phyloP scores from a whole-genome alignment of 2,888 invertebrate genomes.

The Pseudococcus longispinus region DNA sequence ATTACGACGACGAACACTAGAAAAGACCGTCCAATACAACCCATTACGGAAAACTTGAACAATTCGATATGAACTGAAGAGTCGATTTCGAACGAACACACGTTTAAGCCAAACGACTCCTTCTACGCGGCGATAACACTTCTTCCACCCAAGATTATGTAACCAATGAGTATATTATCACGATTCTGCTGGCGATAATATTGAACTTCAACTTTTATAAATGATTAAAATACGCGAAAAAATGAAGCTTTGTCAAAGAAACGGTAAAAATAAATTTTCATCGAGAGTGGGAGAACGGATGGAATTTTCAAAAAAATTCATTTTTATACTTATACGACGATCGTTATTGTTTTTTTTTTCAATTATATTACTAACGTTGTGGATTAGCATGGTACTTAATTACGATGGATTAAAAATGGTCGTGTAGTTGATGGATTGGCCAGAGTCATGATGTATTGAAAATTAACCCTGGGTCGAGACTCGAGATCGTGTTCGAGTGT shows the following conservation, averaged over 20 bases:
- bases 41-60: slow-evolving; percentile 46
- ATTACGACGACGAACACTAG: neutral
- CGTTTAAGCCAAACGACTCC: slow-evolving; percentile 22
- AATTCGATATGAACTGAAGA: slow-evolving; percentile 20
- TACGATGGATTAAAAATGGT: neutral
- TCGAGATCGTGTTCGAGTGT: no score
- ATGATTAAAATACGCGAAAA: neutral
- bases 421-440: neutral
- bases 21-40: neutral
- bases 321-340: neutral
- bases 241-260: neutral
- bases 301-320: neutral
- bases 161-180: neutral
- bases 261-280: neutral
- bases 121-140: slow-evolving; percentile 40
- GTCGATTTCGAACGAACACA: neutral
- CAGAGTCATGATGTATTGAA: neutral
- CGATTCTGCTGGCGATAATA: neutral
- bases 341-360: neutral
- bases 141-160: slow-evolving; percentile 34
- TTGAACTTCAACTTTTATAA: slow-evolving; percentile 25
- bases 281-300: neutral
- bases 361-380: neutral
- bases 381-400: neutral
- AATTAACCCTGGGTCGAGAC: no score